Percentiles rank a stretch among this genome's conserved stretches.
Conservation (phyloP, 2,797 vertebrate species). For the Stomatorhinus walkeri region DNA sequence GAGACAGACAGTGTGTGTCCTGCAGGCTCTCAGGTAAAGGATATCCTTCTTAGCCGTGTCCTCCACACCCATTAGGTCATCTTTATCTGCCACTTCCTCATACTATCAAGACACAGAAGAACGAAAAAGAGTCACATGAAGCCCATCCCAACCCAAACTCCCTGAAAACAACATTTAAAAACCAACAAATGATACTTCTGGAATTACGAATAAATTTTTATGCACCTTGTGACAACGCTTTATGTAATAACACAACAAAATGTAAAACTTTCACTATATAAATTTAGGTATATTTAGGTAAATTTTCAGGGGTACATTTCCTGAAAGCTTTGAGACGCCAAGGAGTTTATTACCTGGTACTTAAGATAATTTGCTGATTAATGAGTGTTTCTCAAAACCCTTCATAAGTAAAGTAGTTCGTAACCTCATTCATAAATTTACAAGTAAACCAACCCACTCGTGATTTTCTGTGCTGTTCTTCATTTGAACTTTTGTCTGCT, state of each 20-base stretch:
- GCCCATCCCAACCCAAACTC: background rate
- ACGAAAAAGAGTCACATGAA: background rate
- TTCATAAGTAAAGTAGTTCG: background rate
- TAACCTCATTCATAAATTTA: background rate
- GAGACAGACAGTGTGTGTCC: background rate
- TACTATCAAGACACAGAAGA: constrained; percentile 59
- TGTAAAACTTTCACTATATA: background rate
- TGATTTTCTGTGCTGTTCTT: background rate
- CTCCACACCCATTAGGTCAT: constrained; percentile 89
- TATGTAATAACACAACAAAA: background rate
- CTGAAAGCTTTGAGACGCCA: background rate
- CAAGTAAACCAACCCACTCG: background rate
- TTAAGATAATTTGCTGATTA: background rate
- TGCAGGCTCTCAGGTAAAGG: constrained; percentile 43
- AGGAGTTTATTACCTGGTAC: background rate
- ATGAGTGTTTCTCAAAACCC: background rate
- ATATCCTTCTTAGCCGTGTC: constrained; percentile 92
- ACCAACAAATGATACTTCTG: background rate
- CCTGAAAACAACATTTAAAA: background rate
- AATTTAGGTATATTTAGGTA: background rate
- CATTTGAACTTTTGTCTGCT: background rate
- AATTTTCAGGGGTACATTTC: background rate
- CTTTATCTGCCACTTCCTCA: constrained; percentile 89
- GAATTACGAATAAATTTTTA: background rate
- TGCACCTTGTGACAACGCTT: background rate